These are phyloP conservation scores for Lymantria monacha DNA, from an alignment of 2,888 invertebrate species.

Conservation along the genomic window DNA sequence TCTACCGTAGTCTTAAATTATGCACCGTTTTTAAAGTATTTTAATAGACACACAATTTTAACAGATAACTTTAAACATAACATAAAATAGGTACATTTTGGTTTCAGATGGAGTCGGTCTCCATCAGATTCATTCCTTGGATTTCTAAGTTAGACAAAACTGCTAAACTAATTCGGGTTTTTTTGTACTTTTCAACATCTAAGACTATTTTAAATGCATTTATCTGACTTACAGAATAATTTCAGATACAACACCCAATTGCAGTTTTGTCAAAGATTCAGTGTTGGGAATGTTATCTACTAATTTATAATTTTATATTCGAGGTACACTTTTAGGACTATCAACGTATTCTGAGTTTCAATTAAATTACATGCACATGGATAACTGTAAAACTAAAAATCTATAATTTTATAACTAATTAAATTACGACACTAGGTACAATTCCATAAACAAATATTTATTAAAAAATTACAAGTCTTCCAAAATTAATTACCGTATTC, in stretches of 20 bases:
- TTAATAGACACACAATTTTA: conserved; percentile 37
- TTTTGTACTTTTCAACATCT: conserved; percentile 72
- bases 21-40: conserved; percentile 47
- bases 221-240: conserved; percentile 58
- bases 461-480: conserved; percentile 29
- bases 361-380: conserved; percentile 24
- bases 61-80: conserved; percentile 21
- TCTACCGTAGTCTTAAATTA: conserved; percentile 50
- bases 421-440: conserved; percentile 20
- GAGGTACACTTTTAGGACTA: conserved; percentile 33
- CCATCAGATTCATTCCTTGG: conserved; percentile 19
- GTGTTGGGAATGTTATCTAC: conserved; percentile 56
- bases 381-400: conserved; percentile 24
- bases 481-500: conserved; percentile 37
- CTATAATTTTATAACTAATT: conserved; percentile 24
- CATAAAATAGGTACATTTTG: conserved; percentile 58
- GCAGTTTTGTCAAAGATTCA: conserved; percentile 55
- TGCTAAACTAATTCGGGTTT: conserved; percentile 55
- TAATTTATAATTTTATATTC: conserved; percentile 47
- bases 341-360: conserved; percentile 11
- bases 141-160: conserved; percentile 49
- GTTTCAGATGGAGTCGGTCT: conserved; percentile 43
- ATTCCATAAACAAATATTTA: conserved; percentile 33
- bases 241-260: conserved; percentile 38
- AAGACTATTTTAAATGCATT: conserved; percentile 77